Base-by-base conservation (phyloP, 1,140 invertebrate species). In the Spodoptera frugiperda region DNA sequence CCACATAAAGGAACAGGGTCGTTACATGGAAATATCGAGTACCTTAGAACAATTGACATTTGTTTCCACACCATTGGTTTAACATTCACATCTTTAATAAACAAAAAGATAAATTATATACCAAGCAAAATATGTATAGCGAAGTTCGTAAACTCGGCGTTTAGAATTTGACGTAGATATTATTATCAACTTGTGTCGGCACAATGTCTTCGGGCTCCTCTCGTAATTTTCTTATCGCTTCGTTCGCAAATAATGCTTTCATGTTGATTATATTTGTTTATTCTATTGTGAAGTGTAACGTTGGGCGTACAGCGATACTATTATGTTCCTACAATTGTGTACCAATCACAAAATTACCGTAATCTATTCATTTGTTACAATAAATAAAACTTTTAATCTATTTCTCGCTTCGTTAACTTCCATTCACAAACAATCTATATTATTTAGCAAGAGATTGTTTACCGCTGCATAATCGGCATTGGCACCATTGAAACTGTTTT, bases 161-260 rank as follows among this genome's bases (percentile, higher is more conserved):
- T 68, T 68, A 68, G 65, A 65, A 21, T 65, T 46, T 46, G 59
- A 48, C 61, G 61, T 21, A 33, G 17, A 46, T 49, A 68, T 68
- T 68, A 53, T 51, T 68, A 53, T 68, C 21, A 15, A 53, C 11
- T 39, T 61, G 44, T 49, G 63, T 53, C 30, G 71, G 49, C 49
- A 48, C 71, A 57, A 71, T 54, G 55, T 54, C 71, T 39, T 73
- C 53, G 4, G 55, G 21, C 54, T 74, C 21, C 46, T 49, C 71
- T 55, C 44, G 46, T 51, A 61, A 74, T 73, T 73, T 55, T 73
- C 55, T 61, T 51, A 74, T 74, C 53, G 55, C 61, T 74, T 61
- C 44, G 17, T 59, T 51, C 51, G 55, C 71, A 61, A 74, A 61
- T 44, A 74, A 74, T 30, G 57, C 44, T 65, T 65, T 65, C 61